A percentile compares a stretch with the other conserved stretches of the same genome.
Conservation (phyloP, 2,888 invertebrate species). For the Pogonocherus hispidulus region DNA sequence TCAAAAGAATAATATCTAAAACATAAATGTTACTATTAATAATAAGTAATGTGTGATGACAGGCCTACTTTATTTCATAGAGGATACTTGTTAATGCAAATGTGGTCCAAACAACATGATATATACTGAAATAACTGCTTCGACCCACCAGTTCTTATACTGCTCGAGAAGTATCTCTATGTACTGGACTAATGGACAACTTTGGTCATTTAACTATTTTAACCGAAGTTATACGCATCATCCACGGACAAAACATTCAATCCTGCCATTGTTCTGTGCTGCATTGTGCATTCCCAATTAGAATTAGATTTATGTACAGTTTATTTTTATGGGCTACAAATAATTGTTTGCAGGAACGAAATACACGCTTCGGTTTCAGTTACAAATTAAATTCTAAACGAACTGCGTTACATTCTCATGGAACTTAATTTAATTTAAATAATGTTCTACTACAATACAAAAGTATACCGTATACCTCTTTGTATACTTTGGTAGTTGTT, state of each 20-base stretch:
- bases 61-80: no score
- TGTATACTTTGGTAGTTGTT: no score
- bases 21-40: no score
- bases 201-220: slow-evolving; percentile 7
- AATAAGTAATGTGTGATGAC: no score
- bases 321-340: background rate
- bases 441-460: background rate
- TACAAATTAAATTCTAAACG: background rate
- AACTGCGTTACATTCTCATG: background rate
- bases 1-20: no score
- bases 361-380: background rate
- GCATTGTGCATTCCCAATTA: slow-evolving; percentile 6
- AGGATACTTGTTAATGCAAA: no score
- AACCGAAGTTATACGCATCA: slow-evolving; percentile 5
- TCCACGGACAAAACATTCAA: background rate
- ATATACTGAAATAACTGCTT: no score
- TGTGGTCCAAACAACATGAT: no score
- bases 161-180: background rate
- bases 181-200: slow-evolving; percentile 1
- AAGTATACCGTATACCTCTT: no score
- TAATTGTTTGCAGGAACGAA: background rate
- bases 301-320: background rate
- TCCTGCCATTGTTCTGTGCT: background rate
- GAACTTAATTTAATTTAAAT: background rate
- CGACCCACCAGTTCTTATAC: no score